Conservation (phyloP, 2,888 invertebrate genomes). For the Diplazon laetatorius region DNA sequence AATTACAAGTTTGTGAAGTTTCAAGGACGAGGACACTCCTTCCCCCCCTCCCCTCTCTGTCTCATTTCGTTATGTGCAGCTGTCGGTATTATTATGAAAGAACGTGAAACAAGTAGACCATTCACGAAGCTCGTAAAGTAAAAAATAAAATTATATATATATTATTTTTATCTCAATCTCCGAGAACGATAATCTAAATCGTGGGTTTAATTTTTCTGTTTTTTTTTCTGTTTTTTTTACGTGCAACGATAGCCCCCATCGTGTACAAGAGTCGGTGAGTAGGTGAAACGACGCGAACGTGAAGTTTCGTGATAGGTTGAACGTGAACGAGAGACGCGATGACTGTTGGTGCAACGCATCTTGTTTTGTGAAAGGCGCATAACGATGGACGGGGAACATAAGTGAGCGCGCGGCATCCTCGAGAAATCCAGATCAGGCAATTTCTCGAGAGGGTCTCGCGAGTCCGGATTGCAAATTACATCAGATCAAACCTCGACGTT, state of each 20-base stretch:
- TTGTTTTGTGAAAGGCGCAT: slow-evolving; percentile 32
- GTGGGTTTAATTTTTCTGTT: neutral
- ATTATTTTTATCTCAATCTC: slow-evolving; percentile 25
- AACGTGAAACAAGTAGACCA: slow-evolving; percentile 63
- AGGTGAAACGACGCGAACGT: neutral
- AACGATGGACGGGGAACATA: slow-evolving; percentile 17
- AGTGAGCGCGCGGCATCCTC: slow-evolving; percentile 53
- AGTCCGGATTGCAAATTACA: slow-evolving; percentile 32
- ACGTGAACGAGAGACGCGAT: neutral
- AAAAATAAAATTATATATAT: neutral
- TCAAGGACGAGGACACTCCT: slow-evolving; percentile 23
- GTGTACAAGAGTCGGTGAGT: neutral
- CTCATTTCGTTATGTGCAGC: slow-evolving; percentile 33
- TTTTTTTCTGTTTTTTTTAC: neutral
- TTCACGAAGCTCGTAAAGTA: slow-evolving; percentile 28
- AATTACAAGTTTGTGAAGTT: slow-evolving; percentile 36
- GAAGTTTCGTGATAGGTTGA: slow-evolving; percentile 26
- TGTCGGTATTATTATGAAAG: slow-evolving; percentile 48
- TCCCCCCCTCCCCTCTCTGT: slow-evolving; percentile 3
- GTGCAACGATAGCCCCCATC: slow-evolving; percentile 23
- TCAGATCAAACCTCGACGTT: slow-evolving; percentile 6
- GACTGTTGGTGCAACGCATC: slow-evolving; percentile 23
- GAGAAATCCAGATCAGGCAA: slow-evolving; percentile 63
- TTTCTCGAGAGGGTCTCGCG: slow-evolving; percentile 16
- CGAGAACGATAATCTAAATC: slow-evolving; percentile 51